Base-by-base conservation (phyloP, 2,888 invertebrate species). In the Habroteleia sp. region DNA sequence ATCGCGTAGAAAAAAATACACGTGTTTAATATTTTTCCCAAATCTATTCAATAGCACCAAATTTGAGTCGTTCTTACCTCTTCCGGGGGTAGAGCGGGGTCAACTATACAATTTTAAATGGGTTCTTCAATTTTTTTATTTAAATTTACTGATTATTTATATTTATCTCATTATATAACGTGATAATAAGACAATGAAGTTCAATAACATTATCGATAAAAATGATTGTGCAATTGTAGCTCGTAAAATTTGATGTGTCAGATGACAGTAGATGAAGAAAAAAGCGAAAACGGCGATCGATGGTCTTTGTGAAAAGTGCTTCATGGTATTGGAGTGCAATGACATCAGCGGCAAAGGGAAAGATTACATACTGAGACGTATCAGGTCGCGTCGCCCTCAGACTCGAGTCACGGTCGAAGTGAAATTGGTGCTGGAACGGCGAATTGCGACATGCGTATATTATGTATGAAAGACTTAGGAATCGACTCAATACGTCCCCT, bases 331-430 rank as follows among this genome's bases (percentile, higher is more conserved):
- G 2, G 58, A 76, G 72, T 68, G 72, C 72, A 68, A 31, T 48
- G 76, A 72, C 72, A 68, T 54, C 69, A 35, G 33, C 35, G 14
- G 52, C 41, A 42, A 52, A 66, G 62, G 42, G 56, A 56, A 76
- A 68, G 54, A 72, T 72, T 72, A 76, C 52, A 68, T 46, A 50
- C 52, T 39, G 42, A 27, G 54, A 63, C 60, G 74, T 73, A 48
- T 35, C 60, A 44, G 48, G 65, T 63, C 60, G 58, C 65, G 52
- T 74, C 72, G 68, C 52, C 71, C 84, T 82, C 78, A 72, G 78
- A 82, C 82, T 77, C 81, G 81, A 84, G 85, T 83, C 85, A 85
- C 85, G 86, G 85, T 82, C 82, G 81, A 82, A 83, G 86, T 85
- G 85, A 86, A 87, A 86, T 86, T 86, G 81, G 79, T 82, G 83